These are phyloP conservation scores for Microtus obscurus DNA, from an alignment of 2,797 vertebrate genomes.

Conservation along the genomic window DNA sequence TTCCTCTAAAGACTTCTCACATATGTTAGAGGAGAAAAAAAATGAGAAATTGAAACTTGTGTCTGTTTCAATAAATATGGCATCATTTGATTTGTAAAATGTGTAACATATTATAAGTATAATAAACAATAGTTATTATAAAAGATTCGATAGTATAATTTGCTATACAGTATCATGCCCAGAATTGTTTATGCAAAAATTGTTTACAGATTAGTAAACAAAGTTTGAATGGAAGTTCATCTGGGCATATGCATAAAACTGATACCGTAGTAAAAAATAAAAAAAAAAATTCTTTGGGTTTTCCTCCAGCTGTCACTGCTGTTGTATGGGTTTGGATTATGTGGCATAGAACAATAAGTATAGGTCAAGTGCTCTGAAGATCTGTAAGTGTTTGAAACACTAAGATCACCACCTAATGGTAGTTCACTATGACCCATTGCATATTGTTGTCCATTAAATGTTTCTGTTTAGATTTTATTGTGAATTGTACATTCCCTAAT, in stretches of 20 bases:
- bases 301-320: neutral
- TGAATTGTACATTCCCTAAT: slow-evolving; percentile 54
- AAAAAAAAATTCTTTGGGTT: neutral
- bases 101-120: neutral
- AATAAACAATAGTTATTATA: neutral
- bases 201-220: slow-evolving; percentile 32
- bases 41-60: neutral
- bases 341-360: slow-evolving; percentile 1
- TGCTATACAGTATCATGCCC: neutral
- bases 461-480: slow-evolving; percentile 34
- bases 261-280: neutral
- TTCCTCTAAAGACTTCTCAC: neutral
- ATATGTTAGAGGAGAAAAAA: neutral
- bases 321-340: slow-evolving; percentile 6
- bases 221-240: neutral
- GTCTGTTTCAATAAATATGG: slow-evolving; percentile 21
- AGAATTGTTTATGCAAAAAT: neutral
- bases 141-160: neutral
- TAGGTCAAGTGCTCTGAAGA: neutral
- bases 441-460: neutral
- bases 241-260: neutral
- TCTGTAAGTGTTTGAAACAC: slow-evolving; percentile 27
- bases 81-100: neutral
- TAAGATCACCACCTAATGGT: slow-evolving; percentile 21
- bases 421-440: slow-evolving; percentile 32